These are phyloP conservation scores for Philopotamus ludificatus DNA, from an alignment of 1,140 invertebrate species.

Conservation along the genomic window DNA sequence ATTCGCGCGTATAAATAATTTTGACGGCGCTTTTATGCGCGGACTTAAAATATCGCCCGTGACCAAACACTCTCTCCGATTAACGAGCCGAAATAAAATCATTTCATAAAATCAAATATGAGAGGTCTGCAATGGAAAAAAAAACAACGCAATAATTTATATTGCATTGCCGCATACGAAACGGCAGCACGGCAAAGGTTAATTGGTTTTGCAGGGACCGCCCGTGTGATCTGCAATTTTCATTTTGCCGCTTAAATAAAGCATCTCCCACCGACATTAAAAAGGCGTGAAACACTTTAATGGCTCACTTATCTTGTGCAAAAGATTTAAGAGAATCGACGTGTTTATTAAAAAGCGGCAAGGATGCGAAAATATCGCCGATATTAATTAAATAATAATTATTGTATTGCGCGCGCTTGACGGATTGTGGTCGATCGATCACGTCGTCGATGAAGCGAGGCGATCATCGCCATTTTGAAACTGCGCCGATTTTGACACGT, in stretches of 20 bases:
- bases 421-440: too few relatives aligned
- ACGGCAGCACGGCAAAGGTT: slow-evolving; percentile 11
- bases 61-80: not conserved
- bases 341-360: slow-evolving; percentile 23
- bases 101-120: not conserved
- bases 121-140: not conserved
- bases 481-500: too few relatives aligned
- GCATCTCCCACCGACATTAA: slow-evolving; percentile 18
- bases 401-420: too few relatives aligned
- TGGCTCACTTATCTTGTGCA: slow-evolving; percentile 22
- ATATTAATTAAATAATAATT: too few relatives aligned
- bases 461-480: too few relatives aligned
- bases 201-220: slow-evolving; percentile 22
- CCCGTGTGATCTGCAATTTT: slow-evolving; percentile 10
- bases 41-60: too few relatives aligned
- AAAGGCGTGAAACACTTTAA: slow-evolving; percentile 34
- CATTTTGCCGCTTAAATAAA: slow-evolving; percentile 4
- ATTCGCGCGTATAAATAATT: too few relatives aligned
- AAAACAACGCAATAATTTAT: not conserved
- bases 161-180: not conserved
- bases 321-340: slow-evolving; percentile 9
- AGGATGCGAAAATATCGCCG: slow-evolving; percentile 1
- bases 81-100: not conserved
- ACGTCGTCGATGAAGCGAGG: too few relatives aligned
- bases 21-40: too few relatives aligned